Evolutionary conservation across 2,113 vertebrate genomes (phyloP), one percentile per base, ranked within the genome.

Genomic region (Misgurnus anguillicaudatus): DNA sequence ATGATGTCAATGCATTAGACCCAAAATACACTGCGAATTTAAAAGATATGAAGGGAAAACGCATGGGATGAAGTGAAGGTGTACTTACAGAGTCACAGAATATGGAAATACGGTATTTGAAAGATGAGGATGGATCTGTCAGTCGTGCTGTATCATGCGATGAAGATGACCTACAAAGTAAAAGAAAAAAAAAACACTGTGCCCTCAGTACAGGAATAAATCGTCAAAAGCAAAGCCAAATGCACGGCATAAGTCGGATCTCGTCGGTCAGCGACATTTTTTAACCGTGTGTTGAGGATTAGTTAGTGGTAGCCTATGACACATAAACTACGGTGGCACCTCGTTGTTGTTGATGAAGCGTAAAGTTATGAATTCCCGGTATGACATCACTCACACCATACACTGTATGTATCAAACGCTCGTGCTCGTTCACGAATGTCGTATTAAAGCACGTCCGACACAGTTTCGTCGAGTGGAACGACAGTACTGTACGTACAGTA

Each of bases 131-230:
- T 90, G 95, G 94, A 93, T 92, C 94, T 94, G 94, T 93, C 84
- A 93, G 89, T 87, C 93, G 94, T 92, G 89, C 93, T 95, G 91
- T 95, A 94, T 95, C 95, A 96, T 95, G 93, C 93, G 95, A 96
- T 91, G 95, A 95, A 88, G 95, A 93, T 95, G 94, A 96, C 96
- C 97, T 98, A 95, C 92, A 96, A 97, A 95, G 67, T 73, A 45
- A 82, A 69, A 82, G 68, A 96, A 92, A 96, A 91, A 93, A 96
- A 91, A 94, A 95, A 94, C 77, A 96, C 87, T 88, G 87, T 86
- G 88, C 93, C 90, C 94, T 96, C 89, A 96, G 92, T 92, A 90
- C 82, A 88, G 85, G 80, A 82, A 89, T 85, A 89, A 58, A 84
- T 68, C 31, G 68, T 78, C 68, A 80, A 82, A 86, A 73, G 75